Conservation (phyloP, 2,888 invertebrate genomes). For the Drosophila picticornis region DNA sequence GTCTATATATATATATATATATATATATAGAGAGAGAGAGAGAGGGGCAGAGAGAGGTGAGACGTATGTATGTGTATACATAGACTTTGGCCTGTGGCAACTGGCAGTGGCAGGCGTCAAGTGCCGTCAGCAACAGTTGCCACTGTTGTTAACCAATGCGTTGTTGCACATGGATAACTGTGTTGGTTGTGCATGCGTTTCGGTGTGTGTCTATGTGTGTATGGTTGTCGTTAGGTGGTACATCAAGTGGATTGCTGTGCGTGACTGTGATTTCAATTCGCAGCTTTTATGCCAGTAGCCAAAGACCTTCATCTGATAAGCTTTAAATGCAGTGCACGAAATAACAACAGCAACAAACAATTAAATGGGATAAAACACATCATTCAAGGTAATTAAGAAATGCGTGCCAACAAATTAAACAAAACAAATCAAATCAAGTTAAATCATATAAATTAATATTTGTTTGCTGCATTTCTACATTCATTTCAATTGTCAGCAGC, state of each 20-base stretch:
- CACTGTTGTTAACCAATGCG: constrained; percentile 41
- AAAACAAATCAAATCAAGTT: neutral
- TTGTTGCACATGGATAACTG: constrained; percentile 32
- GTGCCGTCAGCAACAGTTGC: constrained; percentile 75
- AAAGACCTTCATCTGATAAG: constrained; percentile 26
- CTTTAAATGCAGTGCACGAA: constrained; percentile 35
- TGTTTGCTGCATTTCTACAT: constrained; percentile 37
- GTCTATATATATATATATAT: neutral
- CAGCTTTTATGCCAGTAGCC: constrained; percentile 46
- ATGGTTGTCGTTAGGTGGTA: constrained; percentile 23
- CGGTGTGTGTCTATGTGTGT: constrained; percentile 2
- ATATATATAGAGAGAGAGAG: no score
- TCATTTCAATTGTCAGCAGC: constrained; percentile 18
- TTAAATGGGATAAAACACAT: constrained; percentile 1
- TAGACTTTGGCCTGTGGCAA: constrained; percentile 23
- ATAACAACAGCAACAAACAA: constrained; percentile 20
- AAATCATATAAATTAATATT: neutral
- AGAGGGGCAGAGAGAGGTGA: neutral
- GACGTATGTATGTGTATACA: neutral
- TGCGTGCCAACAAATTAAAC: neutral
- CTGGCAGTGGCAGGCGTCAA: constrained; percentile 61
- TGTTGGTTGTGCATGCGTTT: constrained; percentile 8
- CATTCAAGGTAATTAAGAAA: constrained; percentile 30
- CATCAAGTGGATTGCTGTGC: constrained; percentile 46
- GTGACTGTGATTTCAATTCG: constrained; percentile 66